Conservation (phyloP, 2,888 invertebrate species). For the Caenorhabditis zanzibari region DNA sequence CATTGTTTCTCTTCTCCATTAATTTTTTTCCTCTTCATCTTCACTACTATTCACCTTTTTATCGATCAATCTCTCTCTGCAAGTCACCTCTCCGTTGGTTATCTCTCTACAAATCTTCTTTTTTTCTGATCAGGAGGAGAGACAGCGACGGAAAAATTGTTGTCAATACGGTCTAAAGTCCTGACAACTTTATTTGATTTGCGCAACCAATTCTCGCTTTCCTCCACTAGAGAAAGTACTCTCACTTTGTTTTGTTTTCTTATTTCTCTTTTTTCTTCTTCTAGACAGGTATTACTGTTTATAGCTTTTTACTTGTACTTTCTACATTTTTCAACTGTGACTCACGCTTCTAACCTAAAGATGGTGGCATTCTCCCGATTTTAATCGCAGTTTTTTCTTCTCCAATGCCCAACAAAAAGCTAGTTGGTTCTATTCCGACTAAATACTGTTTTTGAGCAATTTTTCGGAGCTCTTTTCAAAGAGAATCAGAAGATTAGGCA, state of each 20-base stretch:
- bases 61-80: constrained; percentile 36
- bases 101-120: constrained; percentile 15
- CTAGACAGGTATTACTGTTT: constrained; percentile 6
- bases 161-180: constrained; percentile 30
- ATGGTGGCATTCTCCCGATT: constrained; percentile 41
- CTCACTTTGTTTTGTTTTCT: constrained; percentile 22
- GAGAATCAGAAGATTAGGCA: constrained; percentile 1
- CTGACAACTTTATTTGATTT: constrained; percentile 45
- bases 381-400: constrained; percentile 40
- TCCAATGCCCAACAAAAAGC: constrained; percentile 21
- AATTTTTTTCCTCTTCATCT: constrained; percentile 1
- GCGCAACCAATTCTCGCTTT: constrained; percentile 46
- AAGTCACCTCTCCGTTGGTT: constrained; percentile 1
- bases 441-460: constrained; percentile 31
- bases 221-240: constrained; percentile 13
- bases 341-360: constrained; percentile 23
- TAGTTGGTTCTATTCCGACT: constrained; percentile 33
- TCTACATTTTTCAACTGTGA: constrained; percentile 1
- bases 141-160: not conserved
- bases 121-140: constrained; percentile 20
- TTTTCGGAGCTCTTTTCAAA: constrained; percentile 13
- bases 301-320: constrained; percentile 3
- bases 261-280: not conserved
- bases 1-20: constrained; percentile 44
- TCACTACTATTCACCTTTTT: constrained; percentile 21